Conservation (phyloP, 2,888 invertebrate species). For the Dryococelus australis region DNA sequence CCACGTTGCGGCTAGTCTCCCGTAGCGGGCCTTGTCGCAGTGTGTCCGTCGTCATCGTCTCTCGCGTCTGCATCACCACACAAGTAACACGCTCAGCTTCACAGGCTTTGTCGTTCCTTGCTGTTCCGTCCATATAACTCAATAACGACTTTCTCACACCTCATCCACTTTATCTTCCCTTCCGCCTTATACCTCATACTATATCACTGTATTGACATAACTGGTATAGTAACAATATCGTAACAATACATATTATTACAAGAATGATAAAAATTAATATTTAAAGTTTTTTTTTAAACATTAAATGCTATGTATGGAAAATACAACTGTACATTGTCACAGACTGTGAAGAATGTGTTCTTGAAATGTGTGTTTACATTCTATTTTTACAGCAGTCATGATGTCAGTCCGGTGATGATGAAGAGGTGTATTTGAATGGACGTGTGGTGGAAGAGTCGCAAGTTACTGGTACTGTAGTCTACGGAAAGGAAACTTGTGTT, state of each 20-base stretch:
- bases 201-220: slow-evolving; percentile 32
- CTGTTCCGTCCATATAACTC: not conserved
- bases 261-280: not conserved
- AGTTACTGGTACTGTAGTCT: not conserved
- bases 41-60: slow-evolving; percentile 34
- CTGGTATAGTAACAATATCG: not conserved
- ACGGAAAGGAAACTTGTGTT: not conserved
- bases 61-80: slow-evolving; percentile 44
- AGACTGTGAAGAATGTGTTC: not conserved
- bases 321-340: not conserved
- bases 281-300: not conserved
- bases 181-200: slow-evolving; percentile 25
- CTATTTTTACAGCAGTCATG: not conserved
- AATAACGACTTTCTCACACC: slow-evolving; percentile 30
- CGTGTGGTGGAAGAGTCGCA: not conserved
- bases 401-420: not conserved
- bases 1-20: slow-evolving; percentile 31
- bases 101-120: not conserved
- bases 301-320: not conserved
- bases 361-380: not conserved
- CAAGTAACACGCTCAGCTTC: slow-evolving; percentile 39
- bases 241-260: not conserved
- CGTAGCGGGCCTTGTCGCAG: slow-evolving; percentile 35
- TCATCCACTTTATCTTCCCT: slow-evolving; percentile 30
- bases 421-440: not conserved